A percentile compares a stretch with the other conserved stretches of the same genome.
These are phyloP conservation scores for Xylocampa areola DNA, from an alignment of 2,888 invertebrate genomes.

Conservation along the genomic window DNA sequence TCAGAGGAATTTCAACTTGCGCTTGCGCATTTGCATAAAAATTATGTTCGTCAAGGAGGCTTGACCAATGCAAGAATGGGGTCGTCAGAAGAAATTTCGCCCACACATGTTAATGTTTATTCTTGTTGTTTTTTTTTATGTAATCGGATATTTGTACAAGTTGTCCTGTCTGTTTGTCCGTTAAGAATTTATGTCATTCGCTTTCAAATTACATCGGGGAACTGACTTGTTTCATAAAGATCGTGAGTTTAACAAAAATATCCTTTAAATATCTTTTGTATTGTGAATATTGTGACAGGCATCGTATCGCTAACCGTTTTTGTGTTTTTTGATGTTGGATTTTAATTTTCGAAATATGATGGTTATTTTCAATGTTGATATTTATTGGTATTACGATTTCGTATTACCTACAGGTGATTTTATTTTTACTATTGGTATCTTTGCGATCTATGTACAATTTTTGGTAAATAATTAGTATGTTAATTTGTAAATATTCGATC, in stretches of 20 bases:
- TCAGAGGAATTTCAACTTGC: conserved; percentile 30
- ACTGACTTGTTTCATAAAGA: conserved; percentile 47
- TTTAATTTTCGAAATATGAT: conserved; percentile 3
- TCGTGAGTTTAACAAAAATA: conserved; percentile 56
- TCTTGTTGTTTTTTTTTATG: conserved; percentile 61
- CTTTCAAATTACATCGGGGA: conserved; percentile 61
- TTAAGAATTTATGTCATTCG: conserved; percentile 65
- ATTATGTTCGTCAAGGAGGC: conserved; percentile 67
- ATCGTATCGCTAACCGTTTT: conserved; percentile 39
- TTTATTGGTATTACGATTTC: no score
- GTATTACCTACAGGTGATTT: no score
- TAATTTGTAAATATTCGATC: no score
- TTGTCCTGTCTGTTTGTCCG: conserved; percentile 59
- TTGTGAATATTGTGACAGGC: conserved; percentile 57
- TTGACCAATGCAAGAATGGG: conserved; percentile 64
- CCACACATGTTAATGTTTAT: conserved; percentile 66
- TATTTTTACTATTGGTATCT: no score
- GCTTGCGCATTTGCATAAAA: conserved; percentile 70
- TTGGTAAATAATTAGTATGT: no score
- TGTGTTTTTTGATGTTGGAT: conserved; percentile 14
- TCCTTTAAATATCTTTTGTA: no score
- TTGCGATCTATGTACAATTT: no score
- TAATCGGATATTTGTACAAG: conserved; percentile 70
- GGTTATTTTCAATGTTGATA: background rate
- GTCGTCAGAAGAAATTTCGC: conserved; percentile 63